Evolutionary conservation across 2,888 invertebrate species (phyloP), one percentile per base, ranked within the genome.

Genomic region (Platycheirus albimanus): DNA sequence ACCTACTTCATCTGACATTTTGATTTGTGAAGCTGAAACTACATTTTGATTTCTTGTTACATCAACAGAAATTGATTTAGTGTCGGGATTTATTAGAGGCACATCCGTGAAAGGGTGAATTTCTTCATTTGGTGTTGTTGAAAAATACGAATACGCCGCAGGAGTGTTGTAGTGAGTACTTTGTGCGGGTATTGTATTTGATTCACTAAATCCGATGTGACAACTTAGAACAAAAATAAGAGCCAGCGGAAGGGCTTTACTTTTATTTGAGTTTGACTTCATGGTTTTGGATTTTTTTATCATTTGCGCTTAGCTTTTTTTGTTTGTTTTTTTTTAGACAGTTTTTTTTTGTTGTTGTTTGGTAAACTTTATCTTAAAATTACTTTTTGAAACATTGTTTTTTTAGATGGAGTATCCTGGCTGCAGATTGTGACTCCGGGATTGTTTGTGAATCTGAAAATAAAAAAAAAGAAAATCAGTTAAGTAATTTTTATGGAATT

Each of bases 31-130:
- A 41, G 45, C 41, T 10, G 56, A 51, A 15, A 8, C 17, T 45
- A 47, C 63, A 69, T 58, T 69, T 28, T 77, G 69, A 69, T 64
- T 78, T 63, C 78, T 83, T 58, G 83, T 83, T 74, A 74, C 64
- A 43, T 74, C 83, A 36, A 58, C 33, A n/a, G 69, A 33, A 33
- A 58, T 61, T 78, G 78, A 74, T 61, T 74, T 77, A 38, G 72
- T 74, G 38, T 64, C 51, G 17, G 64, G 56, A 58, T 58, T 78
- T 63, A 51, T 51, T 67, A 45, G 71, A 78, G 83, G 77, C 72
- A 78, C 72, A 64, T 72, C 77, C 72, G 78, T 72, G 51, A 64
- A 64, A n/a, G 63, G 54, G 43, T 77, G 72, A 64, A 43, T 52
- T 51, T 69, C 64, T 19, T 51, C 56, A 58, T 56, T 66, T 38